A percentile compares a stretch with the other conserved stretches of the same genome.
Conservation (phyloP, 2,888 invertebrate genomes). For the Lasiommata megera region DNA sequence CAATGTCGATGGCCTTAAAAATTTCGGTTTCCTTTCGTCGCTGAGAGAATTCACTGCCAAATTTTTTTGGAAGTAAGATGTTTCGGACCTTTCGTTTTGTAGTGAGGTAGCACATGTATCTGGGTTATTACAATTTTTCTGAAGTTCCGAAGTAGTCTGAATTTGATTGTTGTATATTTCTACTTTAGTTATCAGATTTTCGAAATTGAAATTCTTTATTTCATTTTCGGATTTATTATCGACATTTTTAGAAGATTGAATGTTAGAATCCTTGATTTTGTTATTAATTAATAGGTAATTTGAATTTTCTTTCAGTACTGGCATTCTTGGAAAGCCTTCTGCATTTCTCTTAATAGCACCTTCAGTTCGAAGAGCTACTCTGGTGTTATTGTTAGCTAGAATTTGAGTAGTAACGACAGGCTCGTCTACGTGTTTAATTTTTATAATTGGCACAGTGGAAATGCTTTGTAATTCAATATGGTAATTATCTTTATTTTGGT, state of each 20-base stretch:
- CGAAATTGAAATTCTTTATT: slow-evolving; percentile 71
- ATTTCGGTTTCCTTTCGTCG: slow-evolving; percentile 83
- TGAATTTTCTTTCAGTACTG: slow-evolving; percentile 57
- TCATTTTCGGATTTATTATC: slow-evolving; percentile 60
- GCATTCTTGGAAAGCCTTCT: slow-evolving; percentile 60
- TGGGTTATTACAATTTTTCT: slow-evolving; percentile 61
- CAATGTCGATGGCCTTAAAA: slow-evolving; percentile 90
- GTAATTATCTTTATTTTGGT: slow-evolving; percentile 45
- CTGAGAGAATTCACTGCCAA: slow-evolving; percentile 45
- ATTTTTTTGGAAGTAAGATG: slow-evolving; percentile 74
- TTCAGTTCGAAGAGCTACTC: slow-evolving; percentile 53
- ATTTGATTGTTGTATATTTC: slow-evolving; percentile 76
- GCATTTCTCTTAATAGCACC: slow-evolving; percentile 55
- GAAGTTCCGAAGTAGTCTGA: slow-evolving; percentile 65
- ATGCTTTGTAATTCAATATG: slow-evolving; percentile 48
- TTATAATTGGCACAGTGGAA: slow-evolving; percentile 59
- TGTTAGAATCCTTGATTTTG: slow-evolving; percentile 50
- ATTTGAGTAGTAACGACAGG: slow-evolving; percentile 44
- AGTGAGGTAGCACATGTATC: slow-evolving; percentile 45
- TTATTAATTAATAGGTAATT: slow-evolving; percentile 48
- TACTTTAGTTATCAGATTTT: slow-evolving; percentile 74
- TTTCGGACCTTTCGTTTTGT: slow-evolving; percentile 71
- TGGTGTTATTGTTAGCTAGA: slow-evolving; percentile 46
- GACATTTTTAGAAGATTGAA: slow-evolving; percentile 42
- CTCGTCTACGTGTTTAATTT: slow-evolving; percentile 67